Percentiles rank a stretch among this genome's conserved stretches.
These are phyloP conservation scores for Tetragonula carbonaria DNA, from an alignment of 2,888 invertebrate species.

Conservation along the genomic window DNA sequence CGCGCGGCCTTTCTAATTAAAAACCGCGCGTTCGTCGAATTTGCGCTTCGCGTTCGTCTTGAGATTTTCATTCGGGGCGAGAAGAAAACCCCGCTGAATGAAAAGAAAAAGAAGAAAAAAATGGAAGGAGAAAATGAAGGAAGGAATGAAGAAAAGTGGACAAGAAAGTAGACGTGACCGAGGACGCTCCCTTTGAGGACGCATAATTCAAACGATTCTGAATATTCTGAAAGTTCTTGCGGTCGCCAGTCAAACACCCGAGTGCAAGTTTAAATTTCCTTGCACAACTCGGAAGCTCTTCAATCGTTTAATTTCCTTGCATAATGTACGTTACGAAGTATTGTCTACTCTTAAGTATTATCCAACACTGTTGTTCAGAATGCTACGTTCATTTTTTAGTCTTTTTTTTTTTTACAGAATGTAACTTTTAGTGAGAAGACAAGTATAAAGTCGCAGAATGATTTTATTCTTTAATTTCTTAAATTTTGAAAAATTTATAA, in stretches of 20 bases:
- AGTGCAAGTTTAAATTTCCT: conserved; percentile 10
- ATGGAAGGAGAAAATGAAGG: not conserved
- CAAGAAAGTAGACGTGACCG: not conserved
- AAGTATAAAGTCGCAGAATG: too few species aligned
- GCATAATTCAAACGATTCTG: conserved; percentile 31
- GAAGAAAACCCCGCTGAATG: not conserved
- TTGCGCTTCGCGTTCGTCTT: not conserved
- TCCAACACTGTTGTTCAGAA: not conserved
- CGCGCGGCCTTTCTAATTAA: conserved; percentile 45
- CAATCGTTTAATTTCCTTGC: not conserved
- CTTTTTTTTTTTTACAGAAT: too few species aligned
- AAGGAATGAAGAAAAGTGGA: not conserved
- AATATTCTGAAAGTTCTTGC: not conserved
- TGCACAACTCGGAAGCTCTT: not conserved
- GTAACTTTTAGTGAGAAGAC: too few species aligned
- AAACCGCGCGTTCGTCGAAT: conserved; percentile 24
- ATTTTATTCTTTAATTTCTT: too few species aligned
- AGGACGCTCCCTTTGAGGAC: not conserved
- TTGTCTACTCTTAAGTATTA: not conserved
- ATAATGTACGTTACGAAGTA: not conserved
- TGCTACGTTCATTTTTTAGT: too few species aligned
- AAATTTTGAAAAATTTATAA: too few species aligned
- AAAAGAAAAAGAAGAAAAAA: not conserved
- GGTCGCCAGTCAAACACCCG: conserved; percentile 19
- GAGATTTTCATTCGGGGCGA: conserved; percentile 2